Percentiles rank a stretch among this genome's conserved stretches.
These are phyloP conservation scores for Corythoichthys intestinalis DNA, from an alignment of 2,113 vertebrate species.

Conservation along the genomic window DNA sequence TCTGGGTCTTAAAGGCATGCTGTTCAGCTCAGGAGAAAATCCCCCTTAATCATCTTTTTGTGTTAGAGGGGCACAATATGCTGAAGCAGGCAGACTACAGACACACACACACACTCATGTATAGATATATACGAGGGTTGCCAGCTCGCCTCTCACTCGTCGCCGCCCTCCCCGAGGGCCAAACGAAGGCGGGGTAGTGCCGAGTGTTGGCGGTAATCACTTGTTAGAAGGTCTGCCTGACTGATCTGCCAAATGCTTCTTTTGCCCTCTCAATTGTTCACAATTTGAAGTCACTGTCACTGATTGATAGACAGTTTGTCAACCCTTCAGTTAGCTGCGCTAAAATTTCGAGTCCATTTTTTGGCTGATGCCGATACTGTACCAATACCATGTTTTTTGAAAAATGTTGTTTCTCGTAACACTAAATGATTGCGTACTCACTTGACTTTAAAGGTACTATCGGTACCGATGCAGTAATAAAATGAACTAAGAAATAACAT, in stretches of 20 bases:
- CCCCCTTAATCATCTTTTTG: constrained; percentile 77
- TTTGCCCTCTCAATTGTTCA: neutral
- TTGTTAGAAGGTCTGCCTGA: constrained; percentile 70
- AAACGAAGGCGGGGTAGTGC: constrained; percentile 25
- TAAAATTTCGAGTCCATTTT: too few species aligned
- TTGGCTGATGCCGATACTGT: too few species aligned
- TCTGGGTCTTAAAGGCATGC: constrained; percentile 75
- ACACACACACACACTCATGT: constrained; percentile 36
- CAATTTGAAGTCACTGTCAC: neutral
- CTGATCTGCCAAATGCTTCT: neutral
- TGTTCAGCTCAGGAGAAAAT: constrained; percentile 71
- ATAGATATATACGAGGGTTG: constrained; percentile 42
- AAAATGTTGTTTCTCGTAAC: too few species aligned
- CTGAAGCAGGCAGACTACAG: constrained; percentile 67
- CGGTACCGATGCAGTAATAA: too few species aligned
- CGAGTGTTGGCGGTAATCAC: constrained; percentile 68
- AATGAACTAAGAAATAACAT: too few species aligned
- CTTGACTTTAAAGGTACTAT: too few species aligned
- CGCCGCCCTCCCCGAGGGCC: constrained; percentile 53
- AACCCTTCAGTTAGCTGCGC: too few species aligned
- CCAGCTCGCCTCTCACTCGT: constrained; percentile 69
- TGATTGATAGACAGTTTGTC: too few species aligned
- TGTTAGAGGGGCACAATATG: constrained; percentile 77
- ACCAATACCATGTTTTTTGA: too few species aligned
- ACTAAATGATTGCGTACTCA: too few species aligned